Evolutionary conservation across 2,113 vertebrate species (phyloP).

Genomic region (Psilopogon haemacephalus): DNA sequence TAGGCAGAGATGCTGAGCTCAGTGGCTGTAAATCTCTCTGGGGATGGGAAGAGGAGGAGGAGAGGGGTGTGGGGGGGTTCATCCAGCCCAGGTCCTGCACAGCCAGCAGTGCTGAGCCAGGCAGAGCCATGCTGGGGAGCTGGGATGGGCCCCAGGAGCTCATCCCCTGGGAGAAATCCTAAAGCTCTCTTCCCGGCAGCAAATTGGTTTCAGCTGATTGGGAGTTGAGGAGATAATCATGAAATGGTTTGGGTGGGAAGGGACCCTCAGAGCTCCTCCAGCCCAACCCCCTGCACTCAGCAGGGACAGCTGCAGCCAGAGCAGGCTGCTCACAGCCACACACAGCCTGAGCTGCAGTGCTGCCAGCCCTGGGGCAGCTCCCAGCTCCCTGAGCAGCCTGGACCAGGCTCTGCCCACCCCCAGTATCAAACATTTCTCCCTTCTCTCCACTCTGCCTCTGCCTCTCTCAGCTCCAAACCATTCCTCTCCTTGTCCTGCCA

Average conservation of each 20-base stretch:
- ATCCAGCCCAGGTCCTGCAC: background rate
- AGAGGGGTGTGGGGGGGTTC: no score
- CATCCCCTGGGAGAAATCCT: accelerated
- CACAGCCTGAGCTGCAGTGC: background rate
- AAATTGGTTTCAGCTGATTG: background rate
- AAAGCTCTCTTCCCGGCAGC: background rate
- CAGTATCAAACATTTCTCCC: background rate
- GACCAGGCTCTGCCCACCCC: background rate
- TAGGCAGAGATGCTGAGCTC: accelerated
- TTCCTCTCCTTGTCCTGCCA: background rate
- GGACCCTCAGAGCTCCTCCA: no score
- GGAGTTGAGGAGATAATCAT: background rate
- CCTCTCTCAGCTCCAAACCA: background rate
- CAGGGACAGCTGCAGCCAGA: background rate
- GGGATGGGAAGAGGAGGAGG: background rate
- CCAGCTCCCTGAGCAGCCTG: background rate
- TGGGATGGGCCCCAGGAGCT: background rate
- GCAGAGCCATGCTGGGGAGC: no score
- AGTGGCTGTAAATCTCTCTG: accelerated
- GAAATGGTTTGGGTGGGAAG: no score
- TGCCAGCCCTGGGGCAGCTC: background rate
- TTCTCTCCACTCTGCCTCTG: background rate
- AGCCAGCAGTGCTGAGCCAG: accelerated
- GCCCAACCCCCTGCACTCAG: no score
- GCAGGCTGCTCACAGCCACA: background rate